A percentile compares a stretch with the other conserved stretches of the same genome.
These are phyloP conservation scores for Acanthurus lineatus DNA, from an alignment of 2,797 vertebrate species.

Conservation along the genomic window DNA sequence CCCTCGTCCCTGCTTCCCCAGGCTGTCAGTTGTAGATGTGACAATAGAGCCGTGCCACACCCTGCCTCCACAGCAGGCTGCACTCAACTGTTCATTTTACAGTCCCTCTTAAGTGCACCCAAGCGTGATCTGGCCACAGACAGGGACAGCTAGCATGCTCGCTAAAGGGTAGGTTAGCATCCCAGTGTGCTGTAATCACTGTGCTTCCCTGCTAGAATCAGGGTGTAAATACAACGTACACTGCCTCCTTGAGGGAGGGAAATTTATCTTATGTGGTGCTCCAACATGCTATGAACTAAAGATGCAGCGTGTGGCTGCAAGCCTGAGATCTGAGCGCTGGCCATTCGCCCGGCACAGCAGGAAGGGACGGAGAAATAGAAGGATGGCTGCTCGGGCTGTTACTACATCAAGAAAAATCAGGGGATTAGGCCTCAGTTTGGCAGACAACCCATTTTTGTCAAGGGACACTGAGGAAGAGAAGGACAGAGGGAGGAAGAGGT, in stretches of 20 bases:
- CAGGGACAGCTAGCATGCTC: slow-evolving; percentile 45
- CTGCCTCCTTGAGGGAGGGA: slow-evolving; percentile 54
- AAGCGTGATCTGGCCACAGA: slow-evolving; percentile 65
- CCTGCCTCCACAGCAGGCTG: slow-evolving; percentile 66
- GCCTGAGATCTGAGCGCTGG: slow-evolving; percentile 67
- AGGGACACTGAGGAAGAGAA: slow-evolving; percentile 60
- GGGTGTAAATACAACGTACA: slow-evolving; percentile 74
- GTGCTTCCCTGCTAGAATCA: slow-evolving; percentile 43
- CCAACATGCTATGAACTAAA: slow-evolving; percentile 59
- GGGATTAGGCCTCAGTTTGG: slow-evolving; percentile 76
- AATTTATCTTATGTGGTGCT: slow-evolving; percentile 60
- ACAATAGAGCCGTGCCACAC: slow-evolving; percentile 66
- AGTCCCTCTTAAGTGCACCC: slow-evolving; percentile 61
- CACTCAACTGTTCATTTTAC: slow-evolving; percentile 76
- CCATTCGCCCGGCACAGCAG: slow-evolving; percentile 65
- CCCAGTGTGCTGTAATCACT: slow-evolving; percentile 56
- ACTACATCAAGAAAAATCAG: slow-evolving; percentile 70
- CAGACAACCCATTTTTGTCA: slow-evolving; percentile 62
- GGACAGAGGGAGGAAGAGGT: slow-evolving; percentile 47
- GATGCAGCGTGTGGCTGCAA: slow-evolving; percentile 61
- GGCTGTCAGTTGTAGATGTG: slow-evolving; percentile 62
- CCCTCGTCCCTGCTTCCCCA: slow-evolving; percentile 24
- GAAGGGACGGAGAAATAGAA: slow-evolving; percentile 61
- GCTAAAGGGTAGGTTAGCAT: slow-evolving; percentile 50
- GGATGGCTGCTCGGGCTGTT: slow-evolving; percentile 57